A percentile compares a stretch with the other conserved stretches of the same genome.
These are phyloP conservation scores for Capromys pilorides DNA, from an alignment of 2,797 vertebrate species.

Conservation along the genomic window DNA sequence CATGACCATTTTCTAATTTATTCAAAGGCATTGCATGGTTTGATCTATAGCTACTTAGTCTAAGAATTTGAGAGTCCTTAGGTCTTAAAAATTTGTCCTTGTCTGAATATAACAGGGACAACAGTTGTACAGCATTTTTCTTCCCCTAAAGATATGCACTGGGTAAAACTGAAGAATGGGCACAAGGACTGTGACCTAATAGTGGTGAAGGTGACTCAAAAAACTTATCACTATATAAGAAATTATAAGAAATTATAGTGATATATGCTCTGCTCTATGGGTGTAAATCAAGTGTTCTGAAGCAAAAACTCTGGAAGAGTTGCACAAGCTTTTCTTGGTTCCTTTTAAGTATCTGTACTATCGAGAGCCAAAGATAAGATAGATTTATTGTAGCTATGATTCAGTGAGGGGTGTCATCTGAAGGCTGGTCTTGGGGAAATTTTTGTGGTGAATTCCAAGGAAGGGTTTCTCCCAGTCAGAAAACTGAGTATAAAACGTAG, in stretches of 20 bases:
- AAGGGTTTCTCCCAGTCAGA: not conserved
- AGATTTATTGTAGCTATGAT: not conserved
- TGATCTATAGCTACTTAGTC: not conserved
- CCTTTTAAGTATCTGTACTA: not conserved
- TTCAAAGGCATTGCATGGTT: not conserved
- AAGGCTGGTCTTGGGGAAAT: not conserved
- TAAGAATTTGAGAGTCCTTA: not conserved
- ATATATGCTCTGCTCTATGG: not conserved
- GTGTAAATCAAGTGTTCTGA: not conserved
- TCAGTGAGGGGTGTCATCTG: not conserved
- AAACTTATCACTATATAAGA: no score
- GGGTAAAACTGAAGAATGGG: not conserved
- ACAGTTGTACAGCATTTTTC: not conserved
- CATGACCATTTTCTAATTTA: not conserved
- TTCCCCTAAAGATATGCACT: not conserved
- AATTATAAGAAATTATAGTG: not conserved
- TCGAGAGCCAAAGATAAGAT: not conserved
- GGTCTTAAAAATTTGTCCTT: not conserved
- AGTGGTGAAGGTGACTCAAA: not conserved
- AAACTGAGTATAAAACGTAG: not conserved
- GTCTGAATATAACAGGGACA: not conserved
- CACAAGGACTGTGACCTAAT: not conserved
- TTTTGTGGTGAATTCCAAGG: constrained; percentile 33
- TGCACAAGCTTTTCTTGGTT: not conserved
- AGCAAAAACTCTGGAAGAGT: not conserved